Evolutionary conservation across 2,113 vertebrate species (phyloP).

Genomic region (Terrapene triunguis): DNA sequence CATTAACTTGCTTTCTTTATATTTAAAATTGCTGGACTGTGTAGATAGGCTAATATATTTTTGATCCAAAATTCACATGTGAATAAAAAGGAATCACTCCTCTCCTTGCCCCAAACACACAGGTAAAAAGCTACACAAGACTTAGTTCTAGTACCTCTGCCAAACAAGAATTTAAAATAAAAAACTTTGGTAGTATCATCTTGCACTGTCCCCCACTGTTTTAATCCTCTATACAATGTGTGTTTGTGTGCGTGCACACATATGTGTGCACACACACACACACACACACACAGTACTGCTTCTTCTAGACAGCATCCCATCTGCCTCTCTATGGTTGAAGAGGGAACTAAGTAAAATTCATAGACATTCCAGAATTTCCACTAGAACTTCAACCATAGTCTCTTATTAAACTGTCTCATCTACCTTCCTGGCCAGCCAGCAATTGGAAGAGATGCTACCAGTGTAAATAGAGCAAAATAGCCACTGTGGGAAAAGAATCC

Average conservation of each 20-base stretch:
- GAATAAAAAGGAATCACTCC: slow-evolving; percentile 30
- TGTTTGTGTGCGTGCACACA: too few species aligned
- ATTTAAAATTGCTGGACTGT: slow-evolving; percentile 66
- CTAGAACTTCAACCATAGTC: neutral
- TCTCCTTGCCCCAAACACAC: neutral
- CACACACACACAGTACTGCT: neutral
- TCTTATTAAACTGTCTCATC: neutral
- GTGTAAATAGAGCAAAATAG: neutral
- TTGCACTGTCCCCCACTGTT: neutral
- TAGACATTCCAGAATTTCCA: neutral
- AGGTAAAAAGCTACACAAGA: neutral
- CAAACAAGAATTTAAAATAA: neutral
- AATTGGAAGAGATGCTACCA: neutral
- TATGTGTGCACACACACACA: too few species aligned
- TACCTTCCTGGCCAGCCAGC: neutral
- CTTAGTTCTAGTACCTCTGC: neutral
- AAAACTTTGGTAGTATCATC: neutral
- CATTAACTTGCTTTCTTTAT: slow-evolving; percentile 65
- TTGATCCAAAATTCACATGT: slow-evolving; percentile 57
- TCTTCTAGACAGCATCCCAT: neutral
- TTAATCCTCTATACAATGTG: neutral
- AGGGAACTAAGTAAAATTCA: neutral
- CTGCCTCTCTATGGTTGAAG: neutral
- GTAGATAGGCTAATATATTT: slow-evolving; percentile 33
- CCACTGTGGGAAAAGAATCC: neutral